A percentile compares a stretch with the other conserved stretches of the same genome.
phyloP scores from a whole-genome alignment of 2,113 vertebrate genomes.

The Anguilla japonica region DNA sequence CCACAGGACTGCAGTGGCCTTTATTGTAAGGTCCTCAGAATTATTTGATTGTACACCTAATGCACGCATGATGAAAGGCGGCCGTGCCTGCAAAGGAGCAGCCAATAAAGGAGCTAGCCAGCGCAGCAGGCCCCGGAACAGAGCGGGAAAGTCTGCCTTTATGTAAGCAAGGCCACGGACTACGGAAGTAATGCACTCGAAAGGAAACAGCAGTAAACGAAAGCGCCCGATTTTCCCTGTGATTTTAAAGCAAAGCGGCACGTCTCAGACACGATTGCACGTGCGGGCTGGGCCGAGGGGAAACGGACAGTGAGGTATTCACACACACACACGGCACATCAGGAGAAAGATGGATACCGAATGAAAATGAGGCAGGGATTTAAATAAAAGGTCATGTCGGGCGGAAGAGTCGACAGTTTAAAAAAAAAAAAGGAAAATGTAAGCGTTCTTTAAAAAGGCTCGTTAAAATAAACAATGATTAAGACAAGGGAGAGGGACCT shows the following conservation, averaged over 20 bases:
- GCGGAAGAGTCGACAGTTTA: background rate
- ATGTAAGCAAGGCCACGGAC: background rate
- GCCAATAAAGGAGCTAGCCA: background rate
- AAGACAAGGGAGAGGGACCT: constrained; percentile 2
- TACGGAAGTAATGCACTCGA: background rate
- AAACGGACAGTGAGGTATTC: constrained; percentile 40
- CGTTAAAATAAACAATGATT: constrained; percentile 24
- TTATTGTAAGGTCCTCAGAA: background rate
- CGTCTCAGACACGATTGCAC: background rate
- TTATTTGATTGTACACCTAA: background rate
- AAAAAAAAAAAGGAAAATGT: constrained; percentile 29
- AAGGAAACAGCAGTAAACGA: background rate
- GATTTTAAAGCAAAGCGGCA: background rate
- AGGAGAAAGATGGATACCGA: constrained; percentile 7
- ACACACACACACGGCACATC: constrained; percentile 31
- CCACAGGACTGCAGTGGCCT: too few relatives aligned
- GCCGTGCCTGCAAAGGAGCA: background rate
- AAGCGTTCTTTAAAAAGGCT: constrained; percentile 32
- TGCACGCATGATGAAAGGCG: background rate
- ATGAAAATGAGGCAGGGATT: constrained; percentile 46
- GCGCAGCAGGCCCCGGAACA: background rate
- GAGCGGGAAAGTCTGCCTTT: background rate
- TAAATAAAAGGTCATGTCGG: constrained; percentile 43
- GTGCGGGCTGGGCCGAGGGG: background rate
- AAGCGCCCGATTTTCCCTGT: background rate